Base-by-base conservation (phyloP, 2,888 invertebrate genomes). In the Eurytoma adleriae region DNA sequence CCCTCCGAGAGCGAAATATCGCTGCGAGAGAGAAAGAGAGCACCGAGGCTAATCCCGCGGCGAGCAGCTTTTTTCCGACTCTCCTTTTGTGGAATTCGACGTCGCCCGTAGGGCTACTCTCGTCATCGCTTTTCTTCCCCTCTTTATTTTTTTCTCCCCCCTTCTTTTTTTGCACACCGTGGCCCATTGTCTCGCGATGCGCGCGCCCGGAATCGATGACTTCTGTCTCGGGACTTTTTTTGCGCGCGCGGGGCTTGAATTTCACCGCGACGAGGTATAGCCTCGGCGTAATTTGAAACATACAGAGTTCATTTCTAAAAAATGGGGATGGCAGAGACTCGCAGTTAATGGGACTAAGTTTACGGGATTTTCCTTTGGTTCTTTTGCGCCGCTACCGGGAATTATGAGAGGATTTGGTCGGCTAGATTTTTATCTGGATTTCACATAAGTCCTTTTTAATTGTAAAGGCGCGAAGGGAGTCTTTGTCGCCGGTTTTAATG, bases 1-100 rank as follows among this genome's bases (percentile, higher is more conserved):
- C 16, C 12, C 24, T 24, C 70, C 30, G 70, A 70, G 72, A 68
- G 30, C 14, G 24, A 68, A 50, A 24, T 54, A 69, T 16, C 68
- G 14, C 16, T 7, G 24, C 52, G 68, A 54, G 30, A 69, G 18
- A 27, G 59, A 71, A 57, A 62, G 61, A 68, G 24, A 27, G 30
- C 18, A 40, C 12, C 48, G 48, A 18, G 68, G 72, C 72, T 77
- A 73, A 72, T 77, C 77, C 68, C 54, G 27, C 64, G 68, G 62
- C 68, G 62, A 61, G 68, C 71, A 72, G 67, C 71, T 80, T 80
- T 76, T 40, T 80, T 76, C 72, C 76, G 71, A 16, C 77, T 73
- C 66, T 73, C 70, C 80, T 81, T 81, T 77, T 80, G 76, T 80
- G 62, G 72, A 71, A 75, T 75, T 75, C 75, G 74, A 18, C 48